Conservation (phyloP, 2,888 invertebrate genomes). For the Gortyna flavago region DNA sequence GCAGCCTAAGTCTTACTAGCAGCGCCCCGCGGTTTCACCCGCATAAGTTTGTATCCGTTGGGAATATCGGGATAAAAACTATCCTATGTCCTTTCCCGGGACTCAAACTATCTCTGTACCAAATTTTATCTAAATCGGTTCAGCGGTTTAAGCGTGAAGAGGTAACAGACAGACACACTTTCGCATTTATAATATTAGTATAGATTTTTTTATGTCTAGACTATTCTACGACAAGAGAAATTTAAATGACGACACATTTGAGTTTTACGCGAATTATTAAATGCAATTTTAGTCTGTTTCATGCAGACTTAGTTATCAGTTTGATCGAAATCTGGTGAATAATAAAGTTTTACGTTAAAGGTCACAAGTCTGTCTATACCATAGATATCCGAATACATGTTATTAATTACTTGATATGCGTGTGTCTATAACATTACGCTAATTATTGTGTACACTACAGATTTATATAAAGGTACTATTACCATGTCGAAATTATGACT, state of each 20-base stretch:
- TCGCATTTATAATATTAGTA: too few relatives aligned
- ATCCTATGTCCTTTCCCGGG: too few relatives aligned
- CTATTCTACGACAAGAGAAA: constrained; percentile 10
- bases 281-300: constrained; percentile 8
- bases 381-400: too few relatives aligned
- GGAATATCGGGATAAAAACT: too few relatives aligned
- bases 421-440: constrained; percentile 27
- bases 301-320: not conserved
- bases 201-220: constrained; percentile 61
- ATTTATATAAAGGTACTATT: constrained; percentile 24
- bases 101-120: too few relatives aligned
- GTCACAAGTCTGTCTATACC: constrained; percentile 28
- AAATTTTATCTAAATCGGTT: too few relatives aligned
- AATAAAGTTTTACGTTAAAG: constrained; percentile 28
- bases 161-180: too few relatives aligned
- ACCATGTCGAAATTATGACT: not conserved
- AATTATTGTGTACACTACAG: constrained; percentile 19
- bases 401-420: constrained; percentile 29
- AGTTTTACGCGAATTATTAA: constrained; percentile 19
- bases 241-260: constrained; percentile 7
- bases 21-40: too few relatives aligned
- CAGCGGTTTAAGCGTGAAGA: too few relatives aligned
- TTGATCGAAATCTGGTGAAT: constrained; percentile 28
- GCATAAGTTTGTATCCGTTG: too few relatives aligned
- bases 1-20: too few relatives aligned